A percentile compares a stretch with the other conserved stretches of the same genome.
phyloP scores from a whole-genome alignment of 2,113 vertebrate genomes.

The Phrynosoma blainvillii region DNA sequence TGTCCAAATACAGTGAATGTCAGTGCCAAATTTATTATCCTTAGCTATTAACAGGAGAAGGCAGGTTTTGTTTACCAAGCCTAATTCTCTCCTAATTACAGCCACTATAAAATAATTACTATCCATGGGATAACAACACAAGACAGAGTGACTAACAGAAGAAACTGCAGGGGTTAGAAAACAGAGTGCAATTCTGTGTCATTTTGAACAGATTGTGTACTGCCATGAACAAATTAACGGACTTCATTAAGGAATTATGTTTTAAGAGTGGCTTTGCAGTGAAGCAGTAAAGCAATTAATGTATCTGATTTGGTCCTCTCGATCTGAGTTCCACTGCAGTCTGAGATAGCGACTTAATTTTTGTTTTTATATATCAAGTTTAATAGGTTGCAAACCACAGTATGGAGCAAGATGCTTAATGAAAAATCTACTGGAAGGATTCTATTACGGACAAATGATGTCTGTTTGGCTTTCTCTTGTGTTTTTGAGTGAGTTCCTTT shows the following conservation, averaged over 20 bases:
- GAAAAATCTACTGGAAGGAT: constrained; percentile 60
- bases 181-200: constrained; percentile 82
- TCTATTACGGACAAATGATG: constrained; percentile 70
- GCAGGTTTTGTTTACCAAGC: constrained; percentile 96
- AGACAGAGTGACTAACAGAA: constrained; percentile 87
- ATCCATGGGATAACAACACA: constrained; percentile 90
- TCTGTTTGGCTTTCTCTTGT: constrained; percentile 59
- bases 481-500: constrained; percentile 55
- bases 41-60: constrained; percentile 93
- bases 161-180: constrained; percentile 86
- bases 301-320: constrained; percentile 78
- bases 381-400: constrained; percentile 73
- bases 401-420: constrained; percentile 70
- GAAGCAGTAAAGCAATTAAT: constrained; percentile 84
- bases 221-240: constrained; percentile 86
- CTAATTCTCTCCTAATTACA: constrained; percentile 97
- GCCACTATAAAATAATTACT: constrained; percentile 96
- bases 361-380: constrained; percentile 74
- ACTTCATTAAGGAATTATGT: constrained; percentile 88
- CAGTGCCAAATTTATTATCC: constrained; percentile 94
- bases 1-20: constrained; percentile 91
- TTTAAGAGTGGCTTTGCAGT: constrained; percentile 83
- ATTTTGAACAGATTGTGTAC: constrained; percentile 86
- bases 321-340: constrained; percentile 71
- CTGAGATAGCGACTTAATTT: constrained; percentile 70